Base-by-base conservation (phyloP, 2,888 invertebrate genomes). In the Drosophila ustulata region DNA sequence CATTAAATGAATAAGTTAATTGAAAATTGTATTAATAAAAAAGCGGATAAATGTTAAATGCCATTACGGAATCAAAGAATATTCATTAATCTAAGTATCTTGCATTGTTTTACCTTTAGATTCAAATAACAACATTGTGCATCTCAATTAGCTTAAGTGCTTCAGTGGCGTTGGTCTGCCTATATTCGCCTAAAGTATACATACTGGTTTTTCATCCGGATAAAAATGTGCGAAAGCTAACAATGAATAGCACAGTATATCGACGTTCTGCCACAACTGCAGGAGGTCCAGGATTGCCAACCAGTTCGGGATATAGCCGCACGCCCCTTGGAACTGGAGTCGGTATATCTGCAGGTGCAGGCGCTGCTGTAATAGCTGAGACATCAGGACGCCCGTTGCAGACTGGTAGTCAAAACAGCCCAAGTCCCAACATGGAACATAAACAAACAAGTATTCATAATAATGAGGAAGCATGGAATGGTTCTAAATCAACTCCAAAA, bases 61-160 rank as follows among this genome's bases (percentile, higher is more conserved):
- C 28, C 4, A 28, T 5, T 28, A 5, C 28, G 5, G 4, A 4
- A 28, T 28, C 28, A 28, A 5, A 5, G 4, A 4, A 7, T 45
- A 41, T 30, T 30, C 23, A n/a, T 26, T 55, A 28, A 41, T 13
- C 5, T 3, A 46, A 41, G 9, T 52, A 18, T 6, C 25, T 64
- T 2, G 45, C 32, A 53, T 53, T 43, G 26, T 64, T 72, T 25
- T 93, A n/a, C 32, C 32, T 46, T 45, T 32, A 96, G 96, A 95
- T 96, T 61, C 96, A 96, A 92, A 94, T 95, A 71, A 95, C 96
- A 37, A 95, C 95, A 53, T 93, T 96, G 89, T 95, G 96, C 88
- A 96, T 96, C 94, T 96, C 96, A 88, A 94, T 96, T 71, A 96
- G 95, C 88, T 94, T 96, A 79, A 96, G 96, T 85, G 96, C 96